phyloP scores from a whole-genome alignment of 2,888 invertebrate species.

The Apamea epomidion region DNA sequence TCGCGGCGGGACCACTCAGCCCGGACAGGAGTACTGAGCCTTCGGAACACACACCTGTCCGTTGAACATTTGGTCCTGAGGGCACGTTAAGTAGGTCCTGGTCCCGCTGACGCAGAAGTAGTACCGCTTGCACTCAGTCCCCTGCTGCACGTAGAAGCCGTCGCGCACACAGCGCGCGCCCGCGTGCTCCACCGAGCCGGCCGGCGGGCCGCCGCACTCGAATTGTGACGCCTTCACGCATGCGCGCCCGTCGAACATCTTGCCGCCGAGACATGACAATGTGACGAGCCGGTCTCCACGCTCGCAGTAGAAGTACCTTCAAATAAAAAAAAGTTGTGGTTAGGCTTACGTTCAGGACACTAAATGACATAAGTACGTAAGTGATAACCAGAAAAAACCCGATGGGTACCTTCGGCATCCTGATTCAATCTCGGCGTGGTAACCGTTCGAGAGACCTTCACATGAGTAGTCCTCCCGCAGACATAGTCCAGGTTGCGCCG shows the following conservation, averaged over 20 bases:
- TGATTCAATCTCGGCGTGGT: constrained; percentile 89
- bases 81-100: constrained; percentile 88
- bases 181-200: constrained; percentile 72
- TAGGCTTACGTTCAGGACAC: neutral
- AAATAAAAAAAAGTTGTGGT: constrained; percentile 56
- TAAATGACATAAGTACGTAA: neutral
- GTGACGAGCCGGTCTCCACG: constrained; percentile 89
- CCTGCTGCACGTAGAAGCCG: constrained; percentile 90
- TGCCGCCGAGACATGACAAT: constrained; percentile 89
- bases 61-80: constrained; percentile 88
- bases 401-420: constrained; percentile 85
- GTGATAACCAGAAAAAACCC: neutral
- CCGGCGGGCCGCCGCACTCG: constrained; percentile 82
- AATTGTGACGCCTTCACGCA: constrained; percentile 86
- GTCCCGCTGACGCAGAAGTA: constrained; percentile 90
- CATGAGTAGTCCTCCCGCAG: constrained; percentile 86
- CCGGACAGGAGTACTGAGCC: constrained; percentile 86
- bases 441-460: constrained; percentile 88
- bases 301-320: constrained; percentile 91
- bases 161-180: constrained; percentile 83
- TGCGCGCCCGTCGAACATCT: constrained; percentile 90
- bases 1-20: constrained; percentile 70
- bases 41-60: constrained; percentile 90
- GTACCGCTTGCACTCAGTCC: constrained; percentile 88
- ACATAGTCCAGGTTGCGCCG: constrained; percentile 79